phyloP scores from a whole-genome alignment of 2,113 vertebrate species.

The Lagopus muta region DNA sequence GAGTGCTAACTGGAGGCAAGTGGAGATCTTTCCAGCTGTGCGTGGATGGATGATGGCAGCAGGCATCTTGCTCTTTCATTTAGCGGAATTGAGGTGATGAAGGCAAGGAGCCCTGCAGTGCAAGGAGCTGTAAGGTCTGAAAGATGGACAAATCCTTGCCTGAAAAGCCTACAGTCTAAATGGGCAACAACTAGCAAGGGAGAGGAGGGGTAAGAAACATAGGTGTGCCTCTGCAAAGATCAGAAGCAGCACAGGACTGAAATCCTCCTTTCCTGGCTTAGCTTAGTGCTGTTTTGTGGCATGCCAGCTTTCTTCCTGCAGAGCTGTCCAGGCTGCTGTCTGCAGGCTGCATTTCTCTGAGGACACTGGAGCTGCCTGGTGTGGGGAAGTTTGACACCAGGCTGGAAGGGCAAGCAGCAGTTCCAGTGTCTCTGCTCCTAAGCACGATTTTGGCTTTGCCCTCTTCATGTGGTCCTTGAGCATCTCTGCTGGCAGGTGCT shows the following conservation, averaged over 20 bases:
- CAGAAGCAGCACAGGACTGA: not conserved
- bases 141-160: slow-evolving; percentile 46
- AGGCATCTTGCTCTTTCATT: slow-evolving; percentile 38
- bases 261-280: not conserved
- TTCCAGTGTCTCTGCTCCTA: not conserved
- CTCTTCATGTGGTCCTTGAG: slow-evolving; percentile 15
- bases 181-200: not conserved
- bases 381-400: not conserved
- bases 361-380: not conserved
- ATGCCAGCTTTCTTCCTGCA: not conserved
- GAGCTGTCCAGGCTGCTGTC: not conserved
- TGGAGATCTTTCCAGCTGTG: not conserved
- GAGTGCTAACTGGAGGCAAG: slow-evolving; percentile 3
- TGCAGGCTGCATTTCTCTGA: not conserved
- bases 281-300: not conserved
- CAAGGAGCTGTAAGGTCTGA: not conserved
- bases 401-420: not conserved
- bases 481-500: slow-evolving; percentile 31
- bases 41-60: not conserved
- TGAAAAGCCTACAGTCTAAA: slow-evolving; percentile 63
- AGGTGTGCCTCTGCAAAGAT: not conserved
- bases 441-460: not conserved
- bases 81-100: slow-evolving; percentile 30
- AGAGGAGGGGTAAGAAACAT: not conserved
- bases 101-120: not conserved